Evolutionary conservation across 2,888 invertebrate genomes (phyloP), one percentile per base, ranked within the genome.

Genomic region (Labia minor): DNA sequence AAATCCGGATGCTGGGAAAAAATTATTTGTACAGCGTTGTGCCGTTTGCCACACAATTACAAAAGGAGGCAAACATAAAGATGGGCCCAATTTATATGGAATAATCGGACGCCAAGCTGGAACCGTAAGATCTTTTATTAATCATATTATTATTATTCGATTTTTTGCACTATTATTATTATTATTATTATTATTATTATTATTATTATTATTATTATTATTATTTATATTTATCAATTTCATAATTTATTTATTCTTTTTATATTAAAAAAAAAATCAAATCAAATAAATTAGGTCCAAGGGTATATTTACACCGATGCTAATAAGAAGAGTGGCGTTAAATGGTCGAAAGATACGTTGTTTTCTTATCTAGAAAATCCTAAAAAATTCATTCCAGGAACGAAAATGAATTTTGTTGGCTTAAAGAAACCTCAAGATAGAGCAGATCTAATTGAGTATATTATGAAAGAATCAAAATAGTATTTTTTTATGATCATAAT

Each of bases 321-420:
- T 8, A 26, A 26, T 26, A 26, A 26, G 8, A 8, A 3, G 26
- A 26, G 8, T 6, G 81, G 81, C 20, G 81, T 89, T 63, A 81
- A 79, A 14, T 90, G 90, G 89, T 77, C 76, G 69, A 81, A 81
- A 37, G 82, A 82, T n/a, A 85, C 83, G 0, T 75, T 90, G 68
- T 82, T 84, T 72, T 80, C 80, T 66, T 90, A 89, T 75, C 77
- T 90, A 70, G 81, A 82, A 72, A 82, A 86, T 74, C 89, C 89
- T 1, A 88, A 86, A 77, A 86, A 86, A 74, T 88, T 82, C 76
- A 85, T 88, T 72, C 88, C 88, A 0, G 87, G 87, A 49, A 88
- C 88, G 2, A 88, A 86, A 76, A 89, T 88, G 88, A 80, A 87
- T 33, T 89, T 89, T 74, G 83, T 84, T 64, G 88, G 88, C 10